Evolutionary conservation across 2,888 invertebrate species (phyloP), one percentile per base, ranked within the genome.

Genomic region (Morpho helenor): DNA sequence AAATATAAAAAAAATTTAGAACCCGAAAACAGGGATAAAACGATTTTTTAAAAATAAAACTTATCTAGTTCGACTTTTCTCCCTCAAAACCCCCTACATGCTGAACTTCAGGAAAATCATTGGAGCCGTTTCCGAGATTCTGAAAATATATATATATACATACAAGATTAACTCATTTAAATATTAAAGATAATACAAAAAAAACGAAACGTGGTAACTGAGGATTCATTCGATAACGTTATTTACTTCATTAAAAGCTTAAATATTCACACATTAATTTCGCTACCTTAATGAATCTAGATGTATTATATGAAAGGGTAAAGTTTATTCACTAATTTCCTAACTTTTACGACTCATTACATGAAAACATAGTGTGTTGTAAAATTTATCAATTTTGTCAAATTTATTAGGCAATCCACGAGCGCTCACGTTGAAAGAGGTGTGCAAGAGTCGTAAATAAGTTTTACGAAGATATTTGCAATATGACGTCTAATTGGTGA

Each of bases 371-470:
- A 64, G 63, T 54, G 55, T 71, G 69, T 73, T 73, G 73, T 79
- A 80, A 79, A 77, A 62, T 68, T 73, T 69, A 72, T 72, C 65
- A 73, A 72, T 76, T 77, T 76, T 75, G 75, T 74, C 64, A 73
- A 73, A 64, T 77, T 75, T 74, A 76, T 74, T 76, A 68, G 66
- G 70, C 67, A 75, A 72, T 70, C 67, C 66, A 59, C 59, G 57
- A 59, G 66, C 66, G 72, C 49, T 47, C 59, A 56, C 61, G 66
- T 73, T 74, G 70, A 72, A 60, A 59, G 65, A 70, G 66, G 72
- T 72, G 69, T 67, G 70, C 68, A 73, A 62, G 65, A 68, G 56
- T 64, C 64, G 65, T 65, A 64, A 66, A 67, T 65, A 60, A 62
- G 63, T 65, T 62, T 53, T 40, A 65, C 62, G 54, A 52, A 64